Base-by-base conservation (phyloP, 1,140 invertebrate genomes). In the Homalodisca vitripennis region DNA sequence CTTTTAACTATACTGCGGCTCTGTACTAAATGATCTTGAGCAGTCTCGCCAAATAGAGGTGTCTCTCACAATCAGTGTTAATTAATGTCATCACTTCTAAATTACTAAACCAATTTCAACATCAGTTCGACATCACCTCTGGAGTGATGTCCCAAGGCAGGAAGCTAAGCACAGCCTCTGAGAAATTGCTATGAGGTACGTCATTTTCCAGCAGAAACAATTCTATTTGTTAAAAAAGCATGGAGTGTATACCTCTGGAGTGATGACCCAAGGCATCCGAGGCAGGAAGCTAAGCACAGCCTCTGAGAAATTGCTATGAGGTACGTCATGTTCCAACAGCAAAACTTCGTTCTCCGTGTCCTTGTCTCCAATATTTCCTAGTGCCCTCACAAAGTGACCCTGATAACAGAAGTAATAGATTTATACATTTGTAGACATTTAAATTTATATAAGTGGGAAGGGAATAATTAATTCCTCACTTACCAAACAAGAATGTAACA, bases 171-270 rank as follows among this genome's bases (percentile, higher is more conserved):
- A 99, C 98, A 57, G 92, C 89, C 75, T 97, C 93, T 0, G 95
- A 95, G 79, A 99, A 99, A 74, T 91, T 87, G 74, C 91, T 91
- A 78, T 99, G 95, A 0, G 97, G 97, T 22, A 99, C 91, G 81
- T 99, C 97, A 79, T 99, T 97, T 78, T 99, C 98, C 48, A 99
- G 80, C 1, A 99, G 83, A 47, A 99, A 85, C 12, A 94, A 92
- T 83, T 98, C 94, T n/a, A n/a, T n/a, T n/a, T n/a, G n/a, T n/a
- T n/a, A n/a, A n/a, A n/a, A n/a, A n/a, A n/a, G n/a, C n/a, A n/a
- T n/a, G n/a, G n/a, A n/a, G n/a, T n/a, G n/a, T n/a, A n/a, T 71
- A 76, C 75, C 32, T 74, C 60, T 24, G 68, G 62, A 29, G 92
- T 92, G 68, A 98, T 96, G 22, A 83, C 80, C 95, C 96, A 99